Evolutionary conservation across 2,113 vertebrate genomes (phyloP), one percentile per base, ranked within the genome.

Genomic region (Engystomops pustulosus): DNA sequence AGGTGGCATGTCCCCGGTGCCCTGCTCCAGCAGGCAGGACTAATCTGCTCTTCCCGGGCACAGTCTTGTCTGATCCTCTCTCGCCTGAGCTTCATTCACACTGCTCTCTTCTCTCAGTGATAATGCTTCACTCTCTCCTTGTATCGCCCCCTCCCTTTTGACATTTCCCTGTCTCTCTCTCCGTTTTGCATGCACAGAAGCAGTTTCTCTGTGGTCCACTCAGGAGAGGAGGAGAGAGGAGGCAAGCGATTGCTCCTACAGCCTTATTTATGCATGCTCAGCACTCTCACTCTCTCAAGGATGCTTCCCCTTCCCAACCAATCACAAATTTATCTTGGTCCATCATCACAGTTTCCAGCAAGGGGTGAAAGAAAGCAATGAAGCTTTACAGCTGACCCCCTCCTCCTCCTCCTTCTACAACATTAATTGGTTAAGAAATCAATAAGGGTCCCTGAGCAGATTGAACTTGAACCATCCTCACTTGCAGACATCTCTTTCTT

Each of bases 211-310:
- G 74, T 78, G 81, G 84, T 81, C 87, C 32, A 72, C 85, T 79
- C 85, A 85, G 58, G 76, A 79, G 78, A 80, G 71, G 70, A 76
- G 32, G 83, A 53, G 79, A 60, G 69, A 62, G 51, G 62, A 23
- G 41, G 47, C 55, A 18, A 62, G 65, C 70, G 17, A 82, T 69
- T 81, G 25, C 81, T 83, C 69, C 83, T 86, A 77, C 80, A 7
- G 78, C 20, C 86, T 86, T 83, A 85, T 82, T 85, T 87, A 87
- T 87, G 87, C 86, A 83, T 85, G 87, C 87, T 88, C 87, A 87
- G 86, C 86, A 85, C 83, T 85, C 87, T 84, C 81, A 65, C 68
- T 6, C 23, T 27, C 80, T 15, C 25, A 58, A 82, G 69, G 80
- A 70, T 78, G 49, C 67, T 78, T 77, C 71, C 72, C 32, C 18